These are phyloP conservation scores for Crocodylus rhombifer DNA, from an alignment of 2,797 vertebrate species.

Conservation along the genomic window DNA sequence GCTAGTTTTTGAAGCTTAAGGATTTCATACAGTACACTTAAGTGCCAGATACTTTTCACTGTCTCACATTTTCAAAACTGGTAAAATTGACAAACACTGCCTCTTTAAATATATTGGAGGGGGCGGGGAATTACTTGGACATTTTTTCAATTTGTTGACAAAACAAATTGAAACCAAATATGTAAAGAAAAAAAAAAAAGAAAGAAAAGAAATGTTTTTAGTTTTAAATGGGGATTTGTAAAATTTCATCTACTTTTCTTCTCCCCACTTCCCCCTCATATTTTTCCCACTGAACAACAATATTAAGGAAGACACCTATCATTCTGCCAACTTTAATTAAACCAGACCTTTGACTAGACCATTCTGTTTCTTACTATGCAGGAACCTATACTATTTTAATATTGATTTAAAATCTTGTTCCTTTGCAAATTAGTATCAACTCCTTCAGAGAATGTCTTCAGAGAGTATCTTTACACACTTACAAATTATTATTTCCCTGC, in stretches of 20 bases:
- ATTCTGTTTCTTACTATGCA: neutral
- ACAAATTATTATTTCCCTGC: neutral
- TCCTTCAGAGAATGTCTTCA: neutral
- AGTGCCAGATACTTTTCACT: neutral
- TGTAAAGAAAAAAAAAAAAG: no score
- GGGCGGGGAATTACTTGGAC: neutral
- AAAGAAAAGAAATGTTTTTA: neutral
- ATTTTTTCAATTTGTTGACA: neutral
- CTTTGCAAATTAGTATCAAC: neutral
- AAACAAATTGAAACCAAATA: neutral
- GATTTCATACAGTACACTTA: neutral
- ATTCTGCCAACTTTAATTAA: neutral
- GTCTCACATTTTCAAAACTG: neutral
- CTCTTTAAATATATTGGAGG: neutral
- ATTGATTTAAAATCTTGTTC: neutral
- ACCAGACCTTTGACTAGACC: neutral
- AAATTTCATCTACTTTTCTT: accelerated
- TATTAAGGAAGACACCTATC: neutral
- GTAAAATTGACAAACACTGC: neutral
- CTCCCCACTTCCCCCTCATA: neutral
- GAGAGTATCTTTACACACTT: neutral
- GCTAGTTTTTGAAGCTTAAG: neutral
- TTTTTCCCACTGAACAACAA: neutral
- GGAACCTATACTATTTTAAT: neutral
- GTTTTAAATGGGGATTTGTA: neutral